Evolutionary conservation across 2,888 invertebrate genomes (phyloP).

Genomic region (Branchellion lobata): DNA sequence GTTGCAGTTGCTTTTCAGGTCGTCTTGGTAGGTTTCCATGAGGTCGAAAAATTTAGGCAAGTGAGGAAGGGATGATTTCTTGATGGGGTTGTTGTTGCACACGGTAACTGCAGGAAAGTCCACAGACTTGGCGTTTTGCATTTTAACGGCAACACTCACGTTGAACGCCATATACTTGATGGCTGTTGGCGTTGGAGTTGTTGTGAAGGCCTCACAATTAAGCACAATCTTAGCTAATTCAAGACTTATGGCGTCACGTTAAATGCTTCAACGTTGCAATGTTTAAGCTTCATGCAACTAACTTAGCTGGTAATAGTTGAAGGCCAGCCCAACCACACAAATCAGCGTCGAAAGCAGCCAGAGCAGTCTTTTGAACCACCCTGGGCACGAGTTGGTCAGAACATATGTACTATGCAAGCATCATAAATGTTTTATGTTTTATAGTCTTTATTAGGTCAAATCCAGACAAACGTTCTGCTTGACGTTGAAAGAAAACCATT

Average conservation of each 20-base stretch:
- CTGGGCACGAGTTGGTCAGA: too few species aligned
- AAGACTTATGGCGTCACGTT: too few species aligned
- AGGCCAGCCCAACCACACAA: constrained; percentile 15
- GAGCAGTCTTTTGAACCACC: constrained; percentile 17
- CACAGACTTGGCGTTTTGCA: constrained; percentile 24
- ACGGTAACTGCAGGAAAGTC: constrained; percentile 47
- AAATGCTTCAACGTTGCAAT: too few species aligned
- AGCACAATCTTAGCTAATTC: too few species aligned
- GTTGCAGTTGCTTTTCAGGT: not conserved
- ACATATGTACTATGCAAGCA: too few species aligned
- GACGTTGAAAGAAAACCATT: too few species aligned
- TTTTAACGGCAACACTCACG: constrained; percentile 18
- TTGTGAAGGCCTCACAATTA: not conserved
- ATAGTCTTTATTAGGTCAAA: too few species aligned
- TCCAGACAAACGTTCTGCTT: too few species aligned
- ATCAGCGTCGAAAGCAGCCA: constrained; percentile 8
- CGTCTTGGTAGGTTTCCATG: not conserved
- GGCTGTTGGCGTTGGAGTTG: not conserved
- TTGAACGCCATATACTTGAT: constrained; percentile 26
- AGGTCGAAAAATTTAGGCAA: not conserved
- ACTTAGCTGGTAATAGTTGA: constrained; percentile 21
- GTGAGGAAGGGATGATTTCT: not conserved
- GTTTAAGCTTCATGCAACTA: too few species aligned
- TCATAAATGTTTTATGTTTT: too few species aligned
- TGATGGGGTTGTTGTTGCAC: constrained; percentile 48